phyloP scores from a whole-genome alignment of 2,113 vertebrate species.

The Mobula hypostoma region DNA sequence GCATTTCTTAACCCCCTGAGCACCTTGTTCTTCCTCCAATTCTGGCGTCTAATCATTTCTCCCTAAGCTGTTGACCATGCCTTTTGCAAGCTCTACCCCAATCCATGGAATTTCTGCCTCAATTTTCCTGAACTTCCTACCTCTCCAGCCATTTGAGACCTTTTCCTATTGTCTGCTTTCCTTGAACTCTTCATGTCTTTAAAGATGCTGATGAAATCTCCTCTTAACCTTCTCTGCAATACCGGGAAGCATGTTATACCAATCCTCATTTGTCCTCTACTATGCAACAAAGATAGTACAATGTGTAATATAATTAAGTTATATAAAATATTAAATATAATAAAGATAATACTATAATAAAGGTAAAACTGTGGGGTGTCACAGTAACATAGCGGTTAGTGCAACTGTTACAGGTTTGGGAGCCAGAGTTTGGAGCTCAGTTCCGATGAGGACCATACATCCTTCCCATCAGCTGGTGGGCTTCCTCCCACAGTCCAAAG shows the following conservation, averaged over 20 bases:
- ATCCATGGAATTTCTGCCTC: no score
- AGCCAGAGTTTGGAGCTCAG: no score
- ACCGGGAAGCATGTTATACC: background rate
- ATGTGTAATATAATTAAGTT: no score
- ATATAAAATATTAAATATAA: no score
- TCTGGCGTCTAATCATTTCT: background rate
- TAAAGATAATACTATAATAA: no score
- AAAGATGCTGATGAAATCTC: background rate
- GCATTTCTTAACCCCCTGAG: background rate
- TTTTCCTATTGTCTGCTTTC: background rate
- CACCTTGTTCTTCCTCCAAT: background rate
- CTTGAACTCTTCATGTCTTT: background rate
- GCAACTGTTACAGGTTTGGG: no score
- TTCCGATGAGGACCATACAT: no score
- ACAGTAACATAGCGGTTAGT: no score
- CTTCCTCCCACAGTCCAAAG: no score
- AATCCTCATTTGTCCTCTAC: background rate
- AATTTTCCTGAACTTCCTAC: no score
- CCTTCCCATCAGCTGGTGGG: no score
- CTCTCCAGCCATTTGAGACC: background rate
- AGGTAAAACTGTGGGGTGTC: no score
- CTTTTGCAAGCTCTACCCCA: background rate
- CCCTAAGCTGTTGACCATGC: background rate
- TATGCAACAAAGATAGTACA: background rate
- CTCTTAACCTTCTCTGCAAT: background rate